Evolutionary conservation across 2,113 vertebrate genomes (phyloP).

Genomic region (Colossoma macropomum): DNA sequence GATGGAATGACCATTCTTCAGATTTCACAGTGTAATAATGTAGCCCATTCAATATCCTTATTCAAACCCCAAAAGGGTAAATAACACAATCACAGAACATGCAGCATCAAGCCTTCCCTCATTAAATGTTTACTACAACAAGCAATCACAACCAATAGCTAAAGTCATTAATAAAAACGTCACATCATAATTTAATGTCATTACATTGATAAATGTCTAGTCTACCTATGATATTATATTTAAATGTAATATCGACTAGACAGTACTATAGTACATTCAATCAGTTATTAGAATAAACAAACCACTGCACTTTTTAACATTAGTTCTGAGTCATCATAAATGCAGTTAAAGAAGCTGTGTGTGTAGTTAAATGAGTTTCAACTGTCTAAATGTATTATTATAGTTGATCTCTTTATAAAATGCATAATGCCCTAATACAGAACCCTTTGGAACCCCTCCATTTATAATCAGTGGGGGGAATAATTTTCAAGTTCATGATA

Average conservation of each 20-base stretch:
- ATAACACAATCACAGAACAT: neutral
- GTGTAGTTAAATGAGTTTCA: neutral
- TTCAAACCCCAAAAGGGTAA: neutral
- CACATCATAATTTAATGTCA: neutral
- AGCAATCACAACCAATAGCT: neutral
- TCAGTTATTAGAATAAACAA: neutral
- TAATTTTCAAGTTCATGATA: neutral
- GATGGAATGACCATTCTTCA: conserved; percentile 32
- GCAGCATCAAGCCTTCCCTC: neutral
- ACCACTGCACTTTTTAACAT: conserved; percentile 44
- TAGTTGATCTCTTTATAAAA: neutral
- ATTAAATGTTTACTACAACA: neutral
- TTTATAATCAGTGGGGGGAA: neutral
- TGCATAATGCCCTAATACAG: neutral
- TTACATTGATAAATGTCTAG: no score
- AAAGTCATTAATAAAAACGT: neutral
- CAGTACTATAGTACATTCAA: neutral
- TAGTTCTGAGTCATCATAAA: conserved; percentile 49
- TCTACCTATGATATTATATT: neutral
- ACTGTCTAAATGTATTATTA: neutral
- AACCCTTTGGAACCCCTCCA: neutral
- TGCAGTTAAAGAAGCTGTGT: neutral
- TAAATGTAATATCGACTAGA: neutral
- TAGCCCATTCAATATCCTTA: neutral
- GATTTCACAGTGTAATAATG: conserved; percentile 5